phyloP scores from a whole-genome alignment of 2,888 invertebrate genomes.

The Biston betularia region DNA sequence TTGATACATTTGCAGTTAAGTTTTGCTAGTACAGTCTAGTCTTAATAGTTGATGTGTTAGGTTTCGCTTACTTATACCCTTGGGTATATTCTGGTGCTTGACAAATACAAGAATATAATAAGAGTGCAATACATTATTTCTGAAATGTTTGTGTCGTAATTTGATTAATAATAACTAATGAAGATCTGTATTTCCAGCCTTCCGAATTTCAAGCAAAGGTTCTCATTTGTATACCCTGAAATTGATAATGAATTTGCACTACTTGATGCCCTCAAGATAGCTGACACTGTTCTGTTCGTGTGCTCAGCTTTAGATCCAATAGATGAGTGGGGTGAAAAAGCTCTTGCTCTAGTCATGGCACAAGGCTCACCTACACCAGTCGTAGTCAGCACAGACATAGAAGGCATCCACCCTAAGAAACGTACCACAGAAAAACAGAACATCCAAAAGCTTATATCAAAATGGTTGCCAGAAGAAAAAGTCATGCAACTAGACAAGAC shows the following conservation, averaged over 20 bases:
- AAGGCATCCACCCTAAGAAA: conserved; percentile 91
- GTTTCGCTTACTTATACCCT: too few relatives aligned
- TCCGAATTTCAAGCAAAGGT: conserved; percentile 95
- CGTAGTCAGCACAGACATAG: conserved; percentile 91
- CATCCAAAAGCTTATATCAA: conserved; percentile 88
- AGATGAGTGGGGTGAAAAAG: conserved; percentile 92
- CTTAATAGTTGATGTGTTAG: too few relatives aligned
- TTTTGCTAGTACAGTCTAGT: too few relatives aligned
- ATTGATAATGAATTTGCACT: conserved; percentile 90
- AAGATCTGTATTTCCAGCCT: conserved; percentile 82
- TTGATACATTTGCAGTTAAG: too few relatives aligned
- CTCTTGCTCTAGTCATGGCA: conserved; percentile 91
- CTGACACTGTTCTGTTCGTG: conserved; percentile 93
- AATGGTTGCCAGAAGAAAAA: conserved; percentile 94
- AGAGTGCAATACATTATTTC: too few relatives aligned
- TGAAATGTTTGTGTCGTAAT: too few relatives aligned
- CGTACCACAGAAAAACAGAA: conserved; percentile 88
- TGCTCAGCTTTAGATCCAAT: conserved; percentile 91
- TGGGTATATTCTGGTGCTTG: too few relatives aligned
- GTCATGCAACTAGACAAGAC: conserved; percentile 91
- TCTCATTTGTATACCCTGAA: conserved; percentile 92
- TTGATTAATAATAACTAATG: background rate
- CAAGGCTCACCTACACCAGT: conserved; percentile 93
- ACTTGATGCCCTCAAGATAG: conserved; percentile 94
- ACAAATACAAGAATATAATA: too few relatives aligned